Evolutionary conservation across 1,140 invertebrate genomes (phyloP), one percentile per base, ranked within the genome.

Genomic region (Stegodyphus dumicola): DNA sequence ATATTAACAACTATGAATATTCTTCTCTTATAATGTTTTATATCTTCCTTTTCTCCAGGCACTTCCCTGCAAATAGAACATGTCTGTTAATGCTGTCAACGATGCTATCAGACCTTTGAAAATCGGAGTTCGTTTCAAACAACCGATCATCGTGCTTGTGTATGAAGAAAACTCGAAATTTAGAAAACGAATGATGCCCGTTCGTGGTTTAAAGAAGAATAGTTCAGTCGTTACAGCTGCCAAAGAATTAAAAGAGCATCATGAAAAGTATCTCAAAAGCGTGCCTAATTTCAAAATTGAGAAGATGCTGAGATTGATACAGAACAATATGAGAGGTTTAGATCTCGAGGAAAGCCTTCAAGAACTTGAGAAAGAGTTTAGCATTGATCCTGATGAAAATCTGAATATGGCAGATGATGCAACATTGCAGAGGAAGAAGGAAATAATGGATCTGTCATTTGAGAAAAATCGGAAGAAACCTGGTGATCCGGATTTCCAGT

Each of bases 361-460:
- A 7, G 84, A 75, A n/a, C 54, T 86, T 7, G 70, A 85, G 7
- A 86, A 87, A 67, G 89, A 90, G 77, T 90, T 88, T 83, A 86
- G 84, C 13, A 88, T 92, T 17, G 89, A 91, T 88, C 90, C 91
- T 5, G 89, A 92, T 5, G 90, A 92, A 88, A 91, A 92, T 87
- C 87, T 92, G n/a, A 92, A 92, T 85, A 91, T 90, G 87, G 87
- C 91, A 0, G 91, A 91, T 81, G 90, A 90, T 52, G 89, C 90
- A 13, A 88, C 15, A n/a, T 84, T 92, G 13, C 87, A 89, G 60
- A 87, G 89, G 33, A 92, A 92, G 86, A 92, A 92, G 85, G 89
- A 90, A 49, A 83, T 90, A 3, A 92, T 92, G 92, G 89, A 92
- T 66, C 60, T 88, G 75, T 90, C 88, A 13, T 92, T 92, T 89